Percentiles rank a stretch among this genome's conserved stretches.
phyloP scores from a whole-genome alignment of 2,888 invertebrate species.

The Xanthia icteritia region DNA sequence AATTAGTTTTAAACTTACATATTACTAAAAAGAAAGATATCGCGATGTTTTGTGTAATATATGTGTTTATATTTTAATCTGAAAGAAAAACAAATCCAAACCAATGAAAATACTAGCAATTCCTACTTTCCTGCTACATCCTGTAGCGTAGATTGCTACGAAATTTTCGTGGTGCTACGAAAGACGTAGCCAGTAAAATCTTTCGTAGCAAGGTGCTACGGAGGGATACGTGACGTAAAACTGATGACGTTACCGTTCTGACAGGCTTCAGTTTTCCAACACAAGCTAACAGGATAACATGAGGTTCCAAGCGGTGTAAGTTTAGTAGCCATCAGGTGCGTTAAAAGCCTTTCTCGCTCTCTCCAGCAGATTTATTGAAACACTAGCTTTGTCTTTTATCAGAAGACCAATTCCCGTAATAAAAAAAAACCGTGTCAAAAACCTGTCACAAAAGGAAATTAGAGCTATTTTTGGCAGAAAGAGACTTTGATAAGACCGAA shows the following conservation, averaged over 20 bases:
- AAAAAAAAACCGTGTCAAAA: too few species aligned
- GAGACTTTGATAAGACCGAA: too few species aligned
- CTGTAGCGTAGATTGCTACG: slow-evolving; percentile 15
- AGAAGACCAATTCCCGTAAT: too few species aligned
- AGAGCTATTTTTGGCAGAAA: too few species aligned
- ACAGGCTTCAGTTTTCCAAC: slow-evolving; percentile 21
- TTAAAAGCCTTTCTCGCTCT: slow-evolving; percentile 8
- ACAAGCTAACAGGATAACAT: slow-evolving; percentile 24
- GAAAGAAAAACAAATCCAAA: background rate
- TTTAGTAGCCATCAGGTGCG: background rate
- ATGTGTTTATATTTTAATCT: background rate
- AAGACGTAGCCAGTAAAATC: background rate
- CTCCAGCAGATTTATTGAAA: background rate
- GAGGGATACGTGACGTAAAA: slow-evolving; percentile 23
- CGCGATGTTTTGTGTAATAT: background rate
- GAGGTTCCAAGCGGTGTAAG: background rate
- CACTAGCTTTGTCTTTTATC: background rate
- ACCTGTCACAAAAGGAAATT: too few species aligned
- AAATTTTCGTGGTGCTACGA: slow-evolving; percentile 18
- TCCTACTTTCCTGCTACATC: background rate
- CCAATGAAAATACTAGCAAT: background rate
- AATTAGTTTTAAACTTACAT: too few species aligned
- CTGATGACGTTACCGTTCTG: slow-evolving; percentile 25
- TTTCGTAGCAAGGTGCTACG: background rate
- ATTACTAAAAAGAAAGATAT: background rate